Evolutionary conservation across 2,888 invertebrate genomes (phyloP).

Genomic region (Agriotes lineatus): DNA sequence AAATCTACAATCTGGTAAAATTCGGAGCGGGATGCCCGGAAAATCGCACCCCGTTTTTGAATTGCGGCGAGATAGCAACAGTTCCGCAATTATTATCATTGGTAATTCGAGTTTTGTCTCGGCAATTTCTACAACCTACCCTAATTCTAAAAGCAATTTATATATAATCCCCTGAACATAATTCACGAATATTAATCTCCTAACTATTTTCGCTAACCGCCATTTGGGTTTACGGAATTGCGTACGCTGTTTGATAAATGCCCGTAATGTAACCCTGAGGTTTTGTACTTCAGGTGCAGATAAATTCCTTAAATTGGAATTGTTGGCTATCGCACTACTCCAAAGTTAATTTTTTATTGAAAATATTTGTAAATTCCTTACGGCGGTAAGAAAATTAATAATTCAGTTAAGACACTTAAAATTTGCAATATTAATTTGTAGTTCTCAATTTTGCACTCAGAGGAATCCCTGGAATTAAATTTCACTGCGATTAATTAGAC

Average conservation of each 20-base stretch:
- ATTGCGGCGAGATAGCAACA: constrained; percentile 1
- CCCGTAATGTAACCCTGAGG: constrained; percentile 1
- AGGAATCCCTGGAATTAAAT: too few relatives aligned
- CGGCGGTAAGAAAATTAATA: too few relatives aligned
- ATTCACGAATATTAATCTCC: constrained; percentile 32
- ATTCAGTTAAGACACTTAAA: too few relatives aligned
- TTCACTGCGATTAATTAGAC: too few relatives aligned
- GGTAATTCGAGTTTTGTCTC: constrained; percentile 5
- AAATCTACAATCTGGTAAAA: constrained; percentile 14
- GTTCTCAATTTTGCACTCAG: too few relatives aligned
- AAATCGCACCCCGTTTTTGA: background rate
- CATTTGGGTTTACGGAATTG: constrained; percentile 32
- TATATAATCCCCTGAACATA: constrained; percentile 33
- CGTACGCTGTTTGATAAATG: constrained; percentile 24
- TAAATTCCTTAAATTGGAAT: constrained; percentile 8
- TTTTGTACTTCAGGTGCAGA: constrained; percentile 17
- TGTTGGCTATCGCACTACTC: too few relatives aligned
- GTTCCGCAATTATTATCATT: constrained; percentile 4
- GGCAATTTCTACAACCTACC: constrained; percentile 7
- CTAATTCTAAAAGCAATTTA: constrained; percentile 27
- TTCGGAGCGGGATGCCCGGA: background rate
- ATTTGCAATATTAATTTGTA: too few relatives aligned
- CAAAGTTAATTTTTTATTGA: too few relatives aligned
- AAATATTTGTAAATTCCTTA: too few relatives aligned
- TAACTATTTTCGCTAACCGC: constrained; percentile 26